phyloP scores from a whole-genome alignment of 1,140 invertebrate species.

The Cotesia typhae region DNA sequence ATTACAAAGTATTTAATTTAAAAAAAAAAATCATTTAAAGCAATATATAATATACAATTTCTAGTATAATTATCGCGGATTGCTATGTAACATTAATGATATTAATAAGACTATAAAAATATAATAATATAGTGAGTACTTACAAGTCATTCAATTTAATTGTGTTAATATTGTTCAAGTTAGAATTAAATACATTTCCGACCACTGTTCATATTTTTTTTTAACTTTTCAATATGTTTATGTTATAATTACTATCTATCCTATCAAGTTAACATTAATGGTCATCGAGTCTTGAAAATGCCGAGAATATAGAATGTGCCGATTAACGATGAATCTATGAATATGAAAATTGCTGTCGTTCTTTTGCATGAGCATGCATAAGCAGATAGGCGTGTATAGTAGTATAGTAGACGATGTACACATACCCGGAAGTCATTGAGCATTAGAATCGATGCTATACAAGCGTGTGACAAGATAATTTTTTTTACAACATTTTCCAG shows the following conservation, averaged over 20 bases:
- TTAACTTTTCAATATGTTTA: not conserved
- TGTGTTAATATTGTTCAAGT: too few species aligned
- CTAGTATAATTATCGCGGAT: too few species aligned
- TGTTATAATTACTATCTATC: not conserved
- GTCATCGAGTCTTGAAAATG: conserved; percentile 13
- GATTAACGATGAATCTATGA: conserved; percentile 60
- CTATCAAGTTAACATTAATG: conserved; percentile 17
- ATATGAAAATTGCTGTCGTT: conserved; percentile 52
- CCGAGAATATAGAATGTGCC: conserved; percentile 24
- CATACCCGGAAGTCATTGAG: conserved; percentile 25
- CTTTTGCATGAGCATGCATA: conserved; percentile 17
- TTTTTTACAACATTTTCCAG: not conserved
- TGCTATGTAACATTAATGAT: too few species aligned
- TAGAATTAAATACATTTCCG: too few species aligned
- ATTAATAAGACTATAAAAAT: too few species aligned
- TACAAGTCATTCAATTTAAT: too few species aligned
- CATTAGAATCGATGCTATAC: conserved; percentile 6
- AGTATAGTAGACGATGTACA: not conserved
- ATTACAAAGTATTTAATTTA: too few species aligned
- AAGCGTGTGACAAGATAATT: not conserved
- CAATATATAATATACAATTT: too few species aligned
- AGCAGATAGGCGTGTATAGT: not conserved
- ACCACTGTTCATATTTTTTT: not conserved
- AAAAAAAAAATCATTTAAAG: too few species aligned
- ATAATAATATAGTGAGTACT: too few species aligned